Percentiles rank a stretch among this genome's conserved stretches.
phyloP scores from a whole-genome alignment of 2,797 vertebrate genomes.

The Gallinago solitaria region DNA sequence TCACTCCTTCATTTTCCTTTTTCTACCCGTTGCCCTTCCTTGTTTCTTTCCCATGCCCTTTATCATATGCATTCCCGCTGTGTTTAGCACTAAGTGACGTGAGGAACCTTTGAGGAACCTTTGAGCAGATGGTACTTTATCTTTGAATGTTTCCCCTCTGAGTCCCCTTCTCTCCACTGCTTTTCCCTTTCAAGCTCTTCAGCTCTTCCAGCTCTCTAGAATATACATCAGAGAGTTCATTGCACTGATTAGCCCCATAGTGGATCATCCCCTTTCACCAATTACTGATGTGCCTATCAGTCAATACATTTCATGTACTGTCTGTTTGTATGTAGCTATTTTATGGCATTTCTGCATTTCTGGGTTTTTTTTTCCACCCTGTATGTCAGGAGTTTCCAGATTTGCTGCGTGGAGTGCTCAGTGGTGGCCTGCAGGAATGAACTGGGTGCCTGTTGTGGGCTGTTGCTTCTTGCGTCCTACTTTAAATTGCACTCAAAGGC shows the following conservation, averaged over 20 bases:
- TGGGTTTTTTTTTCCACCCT: not conserved
- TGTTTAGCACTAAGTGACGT: slow-evolving; percentile 35
- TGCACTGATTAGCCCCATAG: not conserved
- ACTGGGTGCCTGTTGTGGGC: not conserved
- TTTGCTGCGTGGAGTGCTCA: not conserved
- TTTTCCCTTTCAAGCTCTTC: slow-evolving; percentile 49
- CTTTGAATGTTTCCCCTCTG: slow-evolving; percentile 62
- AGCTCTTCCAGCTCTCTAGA: not conserved
- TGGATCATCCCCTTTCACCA: not conserved
- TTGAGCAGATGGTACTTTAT: slow-evolving; percentile 70
- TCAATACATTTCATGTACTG: not conserved
- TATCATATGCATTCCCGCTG: slow-evolving; percentile 34
- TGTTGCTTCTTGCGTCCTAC: not conserved
- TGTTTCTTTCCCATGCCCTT: slow-evolving; percentile 40
- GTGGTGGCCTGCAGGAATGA: not conserved
- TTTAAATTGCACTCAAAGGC: not conserved
- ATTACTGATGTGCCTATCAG: not conserved
- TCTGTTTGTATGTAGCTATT: not conserved
- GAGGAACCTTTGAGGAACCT: slow-evolving; percentile 66
- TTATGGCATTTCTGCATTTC: not conserved
- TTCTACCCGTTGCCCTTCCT: not conserved
- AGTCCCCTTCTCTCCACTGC: slow-evolving; percentile 48
- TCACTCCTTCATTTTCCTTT: not conserved
- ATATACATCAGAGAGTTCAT: not conserved
- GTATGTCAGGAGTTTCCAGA: not conserved